Evolutionary conservation across 2,797 vertebrate species (phyloP).

Genomic region (Melanotaenia pygmaea): DNA sequence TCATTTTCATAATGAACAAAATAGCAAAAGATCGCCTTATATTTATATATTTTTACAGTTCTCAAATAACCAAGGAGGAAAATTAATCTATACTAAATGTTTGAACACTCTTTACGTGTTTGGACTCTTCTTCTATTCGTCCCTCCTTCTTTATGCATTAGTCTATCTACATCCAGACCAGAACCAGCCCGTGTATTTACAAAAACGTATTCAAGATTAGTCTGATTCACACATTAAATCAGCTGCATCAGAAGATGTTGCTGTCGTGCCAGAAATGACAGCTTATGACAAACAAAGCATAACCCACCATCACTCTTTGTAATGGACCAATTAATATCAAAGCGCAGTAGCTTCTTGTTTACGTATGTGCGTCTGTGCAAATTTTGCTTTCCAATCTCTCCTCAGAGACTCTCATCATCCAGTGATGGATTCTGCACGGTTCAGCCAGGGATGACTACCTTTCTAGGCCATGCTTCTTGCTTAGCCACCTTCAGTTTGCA

Average conservation of each 20-base stretch:
- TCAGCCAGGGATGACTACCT: constrained; percentile 86
- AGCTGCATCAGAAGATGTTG: constrained; percentile 58
- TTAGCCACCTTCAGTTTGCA: constrained; percentile 82
- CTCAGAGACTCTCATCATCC: constrained; percentile 83
- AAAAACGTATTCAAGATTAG: constrained; percentile 27
- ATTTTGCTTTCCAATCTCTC: constrained; percentile 74
- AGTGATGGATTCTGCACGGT: constrained; percentile 83
- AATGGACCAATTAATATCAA: constrained; percentile 79
- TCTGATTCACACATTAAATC: constrained; percentile 61
- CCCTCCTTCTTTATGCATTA: constrained; percentile 6
- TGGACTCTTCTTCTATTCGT: background rate
- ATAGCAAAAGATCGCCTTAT: background rate
- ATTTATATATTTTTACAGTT: background rate
- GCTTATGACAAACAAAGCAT: constrained; percentile 63
- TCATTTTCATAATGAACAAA: background rate
- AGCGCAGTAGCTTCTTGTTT: constrained; percentile 47
- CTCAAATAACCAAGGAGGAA: background rate
- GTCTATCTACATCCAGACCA: constrained; percentile 11
- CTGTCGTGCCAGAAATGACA: constrained; percentile 62
- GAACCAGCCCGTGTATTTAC: constrained; percentile 12
- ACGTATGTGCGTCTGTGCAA: constrained; percentile 10
- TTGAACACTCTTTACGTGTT: background rate
- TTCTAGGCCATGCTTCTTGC: constrained; percentile 85
- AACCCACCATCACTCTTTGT: constrained; percentile 73
- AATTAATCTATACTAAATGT: background rate